phyloP scores from a whole-genome alignment of 2,888 invertebrate species.

The Drosophila mettleri region DNA sequence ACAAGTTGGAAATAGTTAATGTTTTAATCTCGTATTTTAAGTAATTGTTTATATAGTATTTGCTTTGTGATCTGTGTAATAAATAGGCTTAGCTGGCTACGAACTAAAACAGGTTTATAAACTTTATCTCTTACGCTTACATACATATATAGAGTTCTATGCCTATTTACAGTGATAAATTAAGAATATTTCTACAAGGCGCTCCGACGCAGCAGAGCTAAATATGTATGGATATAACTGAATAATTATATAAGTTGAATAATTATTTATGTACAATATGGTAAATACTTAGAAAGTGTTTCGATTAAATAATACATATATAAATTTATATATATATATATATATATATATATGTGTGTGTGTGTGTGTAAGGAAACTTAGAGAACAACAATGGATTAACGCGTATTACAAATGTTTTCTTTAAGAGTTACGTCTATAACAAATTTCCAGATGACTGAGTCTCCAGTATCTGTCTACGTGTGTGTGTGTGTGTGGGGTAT shows the following conservation, averaged over 20 bases:
- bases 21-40: constrained; percentile 38
- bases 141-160: constrained; percentile 13
- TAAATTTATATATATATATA: constrained; percentile 3
- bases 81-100: constrained; percentile 65
- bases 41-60: constrained; percentile 28
- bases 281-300: constrained; percentile 59
- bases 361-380: constrained; percentile 67
- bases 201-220: constrained; percentile 1
- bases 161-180: constrained; percentile 24
- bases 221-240: neutral
- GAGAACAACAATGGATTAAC: constrained; percentile 48
- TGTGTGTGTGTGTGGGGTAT: constrained; percentile 5
- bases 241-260: neutral
- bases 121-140: neutral
- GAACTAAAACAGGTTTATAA: constrained; percentile 21
- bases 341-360: neutral
- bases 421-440: constrained; percentile 11
- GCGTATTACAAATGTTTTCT: neutral
- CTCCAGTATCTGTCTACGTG: neutral
- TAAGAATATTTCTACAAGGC: constrained; percentile 7
- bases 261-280: constrained; percentile 57
- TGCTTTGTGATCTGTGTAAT: constrained; percentile 27
- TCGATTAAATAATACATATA: constrained; percentile 31
- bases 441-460: constrained; percentile 9
- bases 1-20: constrained; percentile 15